These are phyloP conservation scores for Chrysemys picta DNA, from an alignment of 2,113 vertebrate genomes.

Conservation along the genomic window DNA sequence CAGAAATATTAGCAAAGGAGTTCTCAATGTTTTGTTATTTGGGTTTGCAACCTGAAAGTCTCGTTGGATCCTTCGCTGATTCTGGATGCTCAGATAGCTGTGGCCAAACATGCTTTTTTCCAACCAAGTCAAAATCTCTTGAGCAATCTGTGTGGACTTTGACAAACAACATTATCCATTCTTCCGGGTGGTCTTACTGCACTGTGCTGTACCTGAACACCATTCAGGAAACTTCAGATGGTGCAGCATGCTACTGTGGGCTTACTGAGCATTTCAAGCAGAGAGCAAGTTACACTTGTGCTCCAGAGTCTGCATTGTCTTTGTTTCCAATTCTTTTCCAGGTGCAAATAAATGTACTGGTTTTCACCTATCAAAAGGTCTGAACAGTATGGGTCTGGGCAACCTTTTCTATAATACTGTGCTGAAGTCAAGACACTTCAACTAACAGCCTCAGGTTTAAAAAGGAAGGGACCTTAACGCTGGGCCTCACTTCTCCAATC, in stretches of 20 bases:
- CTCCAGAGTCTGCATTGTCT: not conserved
- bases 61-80: not conserved
- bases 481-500: not conserved
- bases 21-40: not conserved
- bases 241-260: not conserved
- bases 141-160: not conserved
- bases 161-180: not conserved
- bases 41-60: not conserved
- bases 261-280: not conserved
- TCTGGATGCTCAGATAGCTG: not conserved
- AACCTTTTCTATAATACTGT: not conserved
- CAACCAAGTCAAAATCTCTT: not conserved
- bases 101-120: not conserved
- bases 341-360: not conserved
- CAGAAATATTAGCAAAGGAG: not conserved
- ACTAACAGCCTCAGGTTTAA: not conserved
- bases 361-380: not conserved
- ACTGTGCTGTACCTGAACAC: not conserved
- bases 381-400: not conserved
- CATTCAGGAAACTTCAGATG: not conserved
- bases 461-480: not conserved
- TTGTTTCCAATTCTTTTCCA: slow-evolving; percentile 9
- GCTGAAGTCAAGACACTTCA: not conserved
- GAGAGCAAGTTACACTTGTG: not conserved
- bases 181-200: not conserved